Base-by-base conservation (phyloP, 1,140 invertebrate genomes). In the Sinella curviseta region DNA sequence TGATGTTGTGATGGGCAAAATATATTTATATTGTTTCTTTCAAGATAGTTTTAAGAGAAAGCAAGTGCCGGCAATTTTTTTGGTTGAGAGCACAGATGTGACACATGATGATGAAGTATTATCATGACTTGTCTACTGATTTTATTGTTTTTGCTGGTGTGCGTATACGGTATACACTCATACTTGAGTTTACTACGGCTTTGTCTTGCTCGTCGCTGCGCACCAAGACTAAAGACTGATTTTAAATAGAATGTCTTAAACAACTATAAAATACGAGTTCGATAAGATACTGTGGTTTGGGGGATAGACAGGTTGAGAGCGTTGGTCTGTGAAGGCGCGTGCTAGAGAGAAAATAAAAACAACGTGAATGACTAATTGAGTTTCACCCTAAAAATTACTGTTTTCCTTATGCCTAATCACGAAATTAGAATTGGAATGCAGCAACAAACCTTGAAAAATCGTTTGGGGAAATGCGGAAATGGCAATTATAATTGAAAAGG, bases 71-170 rank as follows among this genome's bases (percentile, higher is more conserved):
- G n/a, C n/a, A 4, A 60, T 26, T 60, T 60, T 70, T 24, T 70
- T 33, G 28, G 2, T 1, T 70, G 65, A 33, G n/a, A 30, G 65
- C 65, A 70, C 65, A 70, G 65, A 70, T 70, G 65, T 70, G 65
- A 70, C 65, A 70, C 31, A 31, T 70, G 65, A 70, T 65, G 16
- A n/a, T 70, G 65, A 70, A 70, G 30, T 70, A 70, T 70, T 14
- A 70, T 70, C 65, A 33, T 33, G 55, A 60, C 65, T 31, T 70
- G 3, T 31, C 26, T 33, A 31, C 31, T 70, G 3, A 14, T 70
- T 70, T 70, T n/a, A 8, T 70, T 70, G 24, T 65, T 8, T 26
- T n/a, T 16, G 57, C n/a, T n/a, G n/a, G n/a, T n/a, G n/a, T n/a
- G n/a, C n/a, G n/a, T n/a, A n/a, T n/a, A n/a, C n/a, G n/a, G n/a